Percentiles rank a stretch among this genome's conserved stretches.
These are phyloP conservation scores for Chironomus tentans DNA, from an alignment of 2,888 invertebrate species.

Conservation along the genomic window DNA sequence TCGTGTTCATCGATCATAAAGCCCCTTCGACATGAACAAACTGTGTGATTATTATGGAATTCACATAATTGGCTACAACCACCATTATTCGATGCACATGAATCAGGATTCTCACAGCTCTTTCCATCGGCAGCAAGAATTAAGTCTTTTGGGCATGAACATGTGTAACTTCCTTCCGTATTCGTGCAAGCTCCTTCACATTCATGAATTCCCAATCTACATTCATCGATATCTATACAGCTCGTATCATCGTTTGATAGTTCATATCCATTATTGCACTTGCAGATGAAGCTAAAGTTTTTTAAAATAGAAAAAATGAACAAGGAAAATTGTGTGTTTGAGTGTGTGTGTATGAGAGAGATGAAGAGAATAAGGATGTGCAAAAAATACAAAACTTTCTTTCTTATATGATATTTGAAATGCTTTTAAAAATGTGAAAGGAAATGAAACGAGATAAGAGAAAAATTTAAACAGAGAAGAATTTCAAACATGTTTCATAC, in stretches of 20 bases:
- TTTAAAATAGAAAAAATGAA: background rate
- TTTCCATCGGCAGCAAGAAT: conserved; percentile 32
- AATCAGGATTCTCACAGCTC: conserved; percentile 41
- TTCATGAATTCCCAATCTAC: conserved; percentile 41
- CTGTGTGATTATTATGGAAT: conserved; percentile 28
- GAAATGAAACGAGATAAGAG: no score
- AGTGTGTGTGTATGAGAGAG: background rate
- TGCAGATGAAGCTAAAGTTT: conserved; percentile 33
- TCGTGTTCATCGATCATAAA: conserved; percentile 36
- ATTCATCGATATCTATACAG: conserved; percentile 45
- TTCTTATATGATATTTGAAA: background rate
- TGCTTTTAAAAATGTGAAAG: no score
- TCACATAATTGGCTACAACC: conserved; percentile 46
- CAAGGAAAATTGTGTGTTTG: background rate
- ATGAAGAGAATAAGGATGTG: background rate
- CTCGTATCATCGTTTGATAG: conserved; percentile 28
- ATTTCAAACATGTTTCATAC: no score
- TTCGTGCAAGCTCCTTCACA: conserved; percentile 44
- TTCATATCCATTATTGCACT: conserved; percentile 34
- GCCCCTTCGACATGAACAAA: conserved; percentile 43
- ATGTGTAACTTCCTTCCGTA: conserved; percentile 31
- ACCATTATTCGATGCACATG: conserved; percentile 44
- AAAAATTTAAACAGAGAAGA: no score
- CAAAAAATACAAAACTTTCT: background rate
- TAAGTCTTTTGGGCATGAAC: conserved; percentile 41